phyloP scores from a whole-genome alignment of 2,888 invertebrate genomes.

The Stenotaenia linearis region DNA sequence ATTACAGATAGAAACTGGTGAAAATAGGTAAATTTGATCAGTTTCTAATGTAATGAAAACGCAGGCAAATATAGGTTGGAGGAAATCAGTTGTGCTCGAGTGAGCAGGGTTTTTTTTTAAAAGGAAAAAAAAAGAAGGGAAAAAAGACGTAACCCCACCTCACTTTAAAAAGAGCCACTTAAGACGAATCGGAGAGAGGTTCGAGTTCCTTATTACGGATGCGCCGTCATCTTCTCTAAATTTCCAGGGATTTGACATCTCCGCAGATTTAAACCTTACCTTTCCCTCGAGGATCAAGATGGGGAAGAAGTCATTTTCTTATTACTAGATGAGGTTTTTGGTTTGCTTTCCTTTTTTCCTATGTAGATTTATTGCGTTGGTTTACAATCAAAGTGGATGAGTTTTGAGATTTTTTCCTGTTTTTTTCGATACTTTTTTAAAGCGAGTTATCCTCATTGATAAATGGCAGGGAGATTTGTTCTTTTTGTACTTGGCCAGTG shows the following conservation, averaged over 20 bases:
- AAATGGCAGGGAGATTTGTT: neutral
- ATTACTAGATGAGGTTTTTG: neutral
- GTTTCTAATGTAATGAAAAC: neutral
- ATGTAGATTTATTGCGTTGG: neutral
- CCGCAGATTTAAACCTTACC: conserved; percentile 15
- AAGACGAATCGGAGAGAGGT: conserved; percentile 20
- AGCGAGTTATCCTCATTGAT: neutral
- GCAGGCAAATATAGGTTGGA: neutral
- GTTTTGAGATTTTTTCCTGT: neutral
- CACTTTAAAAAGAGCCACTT: conserved; percentile 3
- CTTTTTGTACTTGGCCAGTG: neutral
- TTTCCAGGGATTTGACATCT: conserved; percentile 22
- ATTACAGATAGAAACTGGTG: neutral
- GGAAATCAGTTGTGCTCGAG: neutral
- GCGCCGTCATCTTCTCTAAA: conserved; percentile 26
- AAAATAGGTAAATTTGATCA: conserved; percentile 17
- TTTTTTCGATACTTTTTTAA: neutral
- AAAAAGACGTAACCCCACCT: neutral
- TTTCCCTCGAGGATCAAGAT: neutral
- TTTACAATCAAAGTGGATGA: neutral
- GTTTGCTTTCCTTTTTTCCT: neutral
- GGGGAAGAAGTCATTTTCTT: conserved; percentile 17
- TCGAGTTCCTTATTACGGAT: conserved; percentile 26
- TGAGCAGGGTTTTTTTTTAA: conserved; percentile 2
- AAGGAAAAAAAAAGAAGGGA: neutral